Evolutionary conservation across 2,888 invertebrate species (phyloP).

Genomic region (Seira musarum): DNA sequence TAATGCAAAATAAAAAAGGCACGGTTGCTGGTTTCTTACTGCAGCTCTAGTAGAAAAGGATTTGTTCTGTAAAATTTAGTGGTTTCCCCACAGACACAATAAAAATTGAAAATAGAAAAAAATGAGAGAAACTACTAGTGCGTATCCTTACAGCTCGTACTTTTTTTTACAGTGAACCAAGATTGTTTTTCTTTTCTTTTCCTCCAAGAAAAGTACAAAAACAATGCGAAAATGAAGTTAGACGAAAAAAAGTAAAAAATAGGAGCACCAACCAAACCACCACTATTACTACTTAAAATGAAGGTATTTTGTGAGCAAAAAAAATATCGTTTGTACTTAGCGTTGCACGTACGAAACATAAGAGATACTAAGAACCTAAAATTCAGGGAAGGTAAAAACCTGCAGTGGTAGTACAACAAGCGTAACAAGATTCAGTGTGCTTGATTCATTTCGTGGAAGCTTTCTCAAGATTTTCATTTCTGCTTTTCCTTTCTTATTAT

Average conservation of each 20-base stretch:
- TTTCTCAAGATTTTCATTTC: background rate
- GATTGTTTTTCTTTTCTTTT: background rate
- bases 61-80: slow-evolving; percentile 14
- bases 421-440: background rate
- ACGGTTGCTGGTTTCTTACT: too few species aligned
- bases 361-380: background rate
- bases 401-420: background rate
- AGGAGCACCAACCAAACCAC: too few species aligned
- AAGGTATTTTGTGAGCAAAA: background rate
- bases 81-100: slow-evolving; percentile 1
- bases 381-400: background rate
- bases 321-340: background rate
- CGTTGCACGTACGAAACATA: background rate
- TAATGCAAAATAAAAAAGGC: background rate
- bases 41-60: slow-evolving; percentile 26
- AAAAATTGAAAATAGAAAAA: slow-evolving; percentile 55
- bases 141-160: background rate
- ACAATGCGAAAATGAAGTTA: background rate
- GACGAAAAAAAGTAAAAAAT: background rate
- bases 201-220: background rate
- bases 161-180: background rate
- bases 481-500: background rate
- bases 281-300: background rate
- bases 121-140: slow-evolving; percentile 23
- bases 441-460: background rate